phyloP scores from a whole-genome alignment of 2,888 invertebrate species.

The Caenorhabditis drosophilae region DNA sequence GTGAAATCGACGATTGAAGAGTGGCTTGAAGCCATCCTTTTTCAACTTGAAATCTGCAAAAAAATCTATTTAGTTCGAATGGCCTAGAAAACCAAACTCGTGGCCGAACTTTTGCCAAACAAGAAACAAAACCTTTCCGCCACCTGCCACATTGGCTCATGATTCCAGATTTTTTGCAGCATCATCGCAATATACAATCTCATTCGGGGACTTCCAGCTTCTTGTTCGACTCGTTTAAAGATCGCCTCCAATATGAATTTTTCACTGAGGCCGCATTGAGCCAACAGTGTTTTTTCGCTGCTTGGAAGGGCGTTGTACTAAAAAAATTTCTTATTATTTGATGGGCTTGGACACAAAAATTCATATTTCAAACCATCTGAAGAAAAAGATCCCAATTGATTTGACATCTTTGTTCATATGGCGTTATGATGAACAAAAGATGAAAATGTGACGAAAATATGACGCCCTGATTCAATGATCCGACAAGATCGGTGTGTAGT shows the following conservation, averaged over 20 bases:
- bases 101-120: not conserved
- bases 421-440: constrained; percentile 84
- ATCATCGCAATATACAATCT: constrained; percentile 87
- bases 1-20: constrained; percentile 78
- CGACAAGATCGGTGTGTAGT: constrained; percentile 79
- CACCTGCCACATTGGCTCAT: constrained; percentile 72
- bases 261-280: constrained; percentile 81
- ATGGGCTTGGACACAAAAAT: no score
- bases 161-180: constrained; percentile 77
- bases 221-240: constrained; percentile 60
- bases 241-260: constrained; percentile 77
- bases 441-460: constrained; percentile 84
- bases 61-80: no score
- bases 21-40: constrained; percentile 83
- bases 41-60: constrained; percentile 76
- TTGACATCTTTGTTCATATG: constrained; percentile 74
- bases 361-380: no score
- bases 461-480: constrained; percentile 77
- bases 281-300: constrained; percentile 78
- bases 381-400: constrained; percentile 61
- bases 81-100: not conserved
- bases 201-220: constrained; percentile 73
- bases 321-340: constrained; percentile 7
- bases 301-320: constrained; percentile 77
- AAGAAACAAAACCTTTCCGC: constrained; percentile 72